Base-by-base conservation (phyloP, 2,113 vertebrate genomes). In the Dicerorhinus sumatrensis region DNA sequence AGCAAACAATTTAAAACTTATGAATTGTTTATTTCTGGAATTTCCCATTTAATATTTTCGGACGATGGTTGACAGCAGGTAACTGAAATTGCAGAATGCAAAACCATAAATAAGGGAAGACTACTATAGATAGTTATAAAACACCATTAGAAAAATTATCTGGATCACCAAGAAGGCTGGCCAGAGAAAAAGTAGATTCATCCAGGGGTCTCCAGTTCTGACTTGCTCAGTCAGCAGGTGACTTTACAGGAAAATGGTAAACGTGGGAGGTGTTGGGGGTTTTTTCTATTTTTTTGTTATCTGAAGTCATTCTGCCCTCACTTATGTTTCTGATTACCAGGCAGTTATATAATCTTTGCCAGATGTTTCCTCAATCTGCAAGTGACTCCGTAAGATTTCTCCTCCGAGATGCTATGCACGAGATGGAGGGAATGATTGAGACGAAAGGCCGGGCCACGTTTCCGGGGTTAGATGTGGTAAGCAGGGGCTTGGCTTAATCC, bases 331-430 rank as follows among this genome's bases (percentile, higher is more conserved):
- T 98, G 98, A 60, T 98, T 84, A 77, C 93, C 95, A 99, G 99
- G 94, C 99, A 99, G 80, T 77, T 99, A 81, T 99, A 99, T 93
- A 95, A 95, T 39, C 98, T 99, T 69, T 99, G 99, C 97, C 99
- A 99, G 98, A 98, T 99, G 98, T 99, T 99, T 98, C 99, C 99
- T 11, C 99, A 99, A 9, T 98, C 98, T 2, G 99, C 99, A 8
- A 99, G 99, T 89, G 97, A 98, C 36, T 97, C 98, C 18, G 39
- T 99, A 92, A 99, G 98, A 94, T 98, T 98, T 33, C 96, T 99
- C 60, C 98, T 99, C 7, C 98, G 98, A 93, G 99, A 99, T 0
- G 98, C 98, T 51, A 99, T 98, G 51, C 99, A 99, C 3, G 99
- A 98, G 86, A 98, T 99, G 99, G 99, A 99, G 89, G 99, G 99